Evolutionary conservation across 2,113 vertebrate genomes (phyloP).

Genomic region (Phocoena phocoena): DNA sequence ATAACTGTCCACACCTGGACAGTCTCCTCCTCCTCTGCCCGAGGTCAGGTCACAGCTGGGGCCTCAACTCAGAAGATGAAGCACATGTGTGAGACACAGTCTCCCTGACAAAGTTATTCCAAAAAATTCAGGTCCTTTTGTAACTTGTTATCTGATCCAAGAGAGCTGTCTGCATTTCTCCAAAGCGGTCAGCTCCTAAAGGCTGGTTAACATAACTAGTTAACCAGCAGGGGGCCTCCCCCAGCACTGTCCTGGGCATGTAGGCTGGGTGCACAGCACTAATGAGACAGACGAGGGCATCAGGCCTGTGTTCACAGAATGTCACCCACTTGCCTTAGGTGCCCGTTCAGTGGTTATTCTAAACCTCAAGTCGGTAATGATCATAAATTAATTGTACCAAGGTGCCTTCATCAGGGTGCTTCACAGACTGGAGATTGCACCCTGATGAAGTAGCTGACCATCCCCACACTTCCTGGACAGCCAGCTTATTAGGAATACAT

Average conservation of each 20-base stretch:
- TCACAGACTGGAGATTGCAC: background rate
- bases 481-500: background rate
- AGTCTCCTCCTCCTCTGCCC: fast-evolving
- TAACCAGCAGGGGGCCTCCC: background rate
- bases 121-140: background rate
- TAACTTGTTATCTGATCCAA: background rate
- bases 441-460: background rate
- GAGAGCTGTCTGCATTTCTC: background rate
- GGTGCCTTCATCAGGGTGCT: background rate
- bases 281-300: background rate
- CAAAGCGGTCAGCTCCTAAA: background rate
- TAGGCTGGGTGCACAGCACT: fast-evolving
- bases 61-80: background rate
- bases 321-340: fast-evolving
- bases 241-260: fast-evolving
- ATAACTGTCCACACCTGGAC: too few relatives aligned
- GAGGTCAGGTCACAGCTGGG: fast-evolving
- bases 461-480: background rate
- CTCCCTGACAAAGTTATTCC: background rate
- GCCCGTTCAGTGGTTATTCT: background rate
- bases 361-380: background rate
- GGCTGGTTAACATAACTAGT: background rate
- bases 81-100: background rate
- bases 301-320: background rate
- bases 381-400: background rate